Evolutionary conservation across 2,113 vertebrate genomes (phyloP).

Genomic region (Colaptes auratus): DNA sequence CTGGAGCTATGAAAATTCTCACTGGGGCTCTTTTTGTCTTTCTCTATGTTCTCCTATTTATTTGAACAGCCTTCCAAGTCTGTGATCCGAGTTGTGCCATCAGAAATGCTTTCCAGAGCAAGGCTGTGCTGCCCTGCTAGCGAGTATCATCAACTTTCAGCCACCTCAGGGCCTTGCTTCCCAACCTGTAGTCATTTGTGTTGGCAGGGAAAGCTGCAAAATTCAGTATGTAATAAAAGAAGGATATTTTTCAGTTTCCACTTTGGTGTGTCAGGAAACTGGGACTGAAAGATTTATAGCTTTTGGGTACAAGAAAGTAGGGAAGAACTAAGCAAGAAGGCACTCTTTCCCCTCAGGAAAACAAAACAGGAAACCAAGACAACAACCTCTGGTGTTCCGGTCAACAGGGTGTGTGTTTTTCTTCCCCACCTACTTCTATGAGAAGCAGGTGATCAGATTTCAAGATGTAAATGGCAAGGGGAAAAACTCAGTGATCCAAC

Average conservation of each 20-base stretch:
- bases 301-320: conserved; percentile 30
- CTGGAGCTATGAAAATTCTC: background rate
- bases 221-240: conserved; percentile 54
- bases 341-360: conserved; percentile 2
- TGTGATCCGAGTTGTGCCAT: background rate
- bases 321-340: conserved; percentile 42
- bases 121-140: background rate
- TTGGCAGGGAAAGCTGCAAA: conserved; percentile 53
- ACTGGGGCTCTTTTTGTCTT: background rate
- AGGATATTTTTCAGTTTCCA: conserved; percentile 52
- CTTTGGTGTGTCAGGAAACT: conserved; percentile 46
- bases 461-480: conserved; percentile 18
- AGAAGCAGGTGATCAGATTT: conserved; percentile 38
- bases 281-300: conserved; percentile 49
- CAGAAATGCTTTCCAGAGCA: background rate
- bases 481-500: background rate
- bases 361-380: background rate
- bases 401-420: background rate
- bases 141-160: conserved; percentile 5
- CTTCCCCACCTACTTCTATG: conserved; percentile 16
- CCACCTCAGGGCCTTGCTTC: background rate
- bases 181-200: conserved; percentile 54
- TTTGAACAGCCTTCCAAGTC: background rate
- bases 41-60: background rate
- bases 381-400: background rate